Conservation (phyloP, 2,797 vertebrate species). For the Brachyalestes nurse region DNA sequence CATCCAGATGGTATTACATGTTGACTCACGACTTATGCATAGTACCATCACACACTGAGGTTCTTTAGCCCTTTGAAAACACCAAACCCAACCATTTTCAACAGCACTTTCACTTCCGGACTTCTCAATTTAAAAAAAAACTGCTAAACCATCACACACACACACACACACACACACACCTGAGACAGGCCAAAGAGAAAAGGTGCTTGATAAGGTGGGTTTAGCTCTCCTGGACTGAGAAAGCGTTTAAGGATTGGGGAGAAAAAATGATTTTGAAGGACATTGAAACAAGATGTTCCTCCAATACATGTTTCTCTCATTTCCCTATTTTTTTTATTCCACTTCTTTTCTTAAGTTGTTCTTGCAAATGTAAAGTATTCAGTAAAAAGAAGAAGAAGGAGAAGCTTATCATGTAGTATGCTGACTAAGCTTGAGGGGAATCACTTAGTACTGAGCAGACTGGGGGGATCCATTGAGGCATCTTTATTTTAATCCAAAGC, state of each 20-base stretch:
- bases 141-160: neutral
- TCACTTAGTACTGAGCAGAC: neutral
- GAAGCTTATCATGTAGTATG: neutral
- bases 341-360: neutral
- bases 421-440: slow-evolving; percentile 15
- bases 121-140: neutral
- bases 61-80: too few relatives aligned
- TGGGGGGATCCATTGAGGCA: neutral
- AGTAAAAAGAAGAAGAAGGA: neutral
- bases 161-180: neutral
- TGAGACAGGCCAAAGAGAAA: neutral
- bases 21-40: too few relatives aligned
- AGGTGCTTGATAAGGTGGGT: too few relatives aligned
- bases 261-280: neutral
- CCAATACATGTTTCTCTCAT: neutral
- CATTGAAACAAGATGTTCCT: too few relatives aligned
- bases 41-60: too few relatives aligned
- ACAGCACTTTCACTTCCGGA: neutral
- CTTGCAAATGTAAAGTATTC: neutral
- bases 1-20: too few relatives aligned
- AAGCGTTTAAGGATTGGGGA: neutral
- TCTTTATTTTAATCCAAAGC: slow-evolving; percentile 12
- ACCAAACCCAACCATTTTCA: too few relatives aligned
- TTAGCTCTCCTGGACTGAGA: neutral
- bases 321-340: neutral